phyloP scores from a whole-genome alignment of 2,888 invertebrate genomes.

The Caenorhabditis auriculariae region DNA sequence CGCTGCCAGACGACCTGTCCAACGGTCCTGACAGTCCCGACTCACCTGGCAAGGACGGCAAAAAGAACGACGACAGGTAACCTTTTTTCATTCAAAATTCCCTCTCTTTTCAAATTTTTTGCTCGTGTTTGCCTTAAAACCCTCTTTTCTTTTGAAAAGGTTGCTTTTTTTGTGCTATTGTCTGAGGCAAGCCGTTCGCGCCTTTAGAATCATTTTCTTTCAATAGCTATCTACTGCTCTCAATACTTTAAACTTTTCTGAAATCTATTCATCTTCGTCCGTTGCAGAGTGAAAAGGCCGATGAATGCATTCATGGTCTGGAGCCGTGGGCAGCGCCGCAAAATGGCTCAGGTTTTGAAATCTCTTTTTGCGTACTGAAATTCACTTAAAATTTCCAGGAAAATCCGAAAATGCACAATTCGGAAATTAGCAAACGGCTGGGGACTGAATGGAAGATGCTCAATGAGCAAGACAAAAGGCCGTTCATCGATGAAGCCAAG shows the following conservation, averaged over 20 bases:
- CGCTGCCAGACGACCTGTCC: conserved; percentile 23
- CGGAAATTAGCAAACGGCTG: conserved; percentile 69
- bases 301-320: conserved; percentile 63
- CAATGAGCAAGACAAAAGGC: conserved; percentile 90
- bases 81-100: conserved; percentile 1
- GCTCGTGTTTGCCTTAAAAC: conserved; percentile 1
- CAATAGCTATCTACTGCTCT: too few species aligned
- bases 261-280: background rate
- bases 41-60: conserved; percentile 39
- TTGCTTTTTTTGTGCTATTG: background rate
- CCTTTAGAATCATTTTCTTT: too few species aligned
- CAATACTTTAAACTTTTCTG: background rate
- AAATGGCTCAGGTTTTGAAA: conserved; percentile 57
- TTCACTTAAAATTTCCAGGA: conserved; percentile 25
- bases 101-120: background rate
- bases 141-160: background rate
- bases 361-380: too few species aligned
- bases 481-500: conserved; percentile 98
- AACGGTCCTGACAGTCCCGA: conserved; percentile 41
- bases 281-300: conserved; percentile 58
- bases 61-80: conserved; percentile 50
- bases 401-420: conserved; percentile 48
- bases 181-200: too few species aligned
- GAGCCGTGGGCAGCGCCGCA: conserved; percentile 61
- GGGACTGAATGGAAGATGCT: conserved; percentile 98